Evolutionary conservation across 2,797 vertebrate genomes (phyloP).

Genomic region (Aplochiton taeniatus): DNA sequence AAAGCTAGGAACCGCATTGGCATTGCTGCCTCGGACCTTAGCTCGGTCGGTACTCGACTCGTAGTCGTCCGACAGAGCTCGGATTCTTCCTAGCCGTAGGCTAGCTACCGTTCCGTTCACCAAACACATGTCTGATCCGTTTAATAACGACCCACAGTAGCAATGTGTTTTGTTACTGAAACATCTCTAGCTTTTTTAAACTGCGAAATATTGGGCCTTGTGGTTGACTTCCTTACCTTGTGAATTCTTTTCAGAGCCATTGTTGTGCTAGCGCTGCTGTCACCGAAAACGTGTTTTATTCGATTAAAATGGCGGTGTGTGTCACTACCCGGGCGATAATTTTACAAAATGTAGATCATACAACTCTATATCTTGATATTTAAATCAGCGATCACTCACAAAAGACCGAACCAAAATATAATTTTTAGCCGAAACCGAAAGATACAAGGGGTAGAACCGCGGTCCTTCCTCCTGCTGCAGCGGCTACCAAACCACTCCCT

Average conservation of each 20-base stretch:
- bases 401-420: conserved; percentile 48
- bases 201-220: conserved; percentile 64
- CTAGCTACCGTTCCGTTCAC: conserved; percentile 30
- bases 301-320: conserved; percentile 78
- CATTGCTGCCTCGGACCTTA: conserved; percentile 59
- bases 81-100: too few relatives aligned
- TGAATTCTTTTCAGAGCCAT: conserved; percentile 98
- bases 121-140: not conserved
- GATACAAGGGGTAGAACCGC: conserved; percentile 74
- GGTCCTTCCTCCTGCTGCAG: conserved; percentile 83
- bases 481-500: conserved; percentile 78
- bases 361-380: conserved; percentile 49
- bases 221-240: conserved; percentile 85
- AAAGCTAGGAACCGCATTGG: conserved; percentile 53
- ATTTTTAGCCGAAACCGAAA: conserved; percentile 77
- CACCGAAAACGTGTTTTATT: conserved; percentile 76
- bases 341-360: conserved; percentile 55
- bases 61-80: too few relatives aligned
- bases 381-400: conserved; percentile 41
- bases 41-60: conserved; percentile 46
- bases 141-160: not conserved
- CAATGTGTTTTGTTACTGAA: too few relatives aligned
- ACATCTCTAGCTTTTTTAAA: conserved; percentile 30
- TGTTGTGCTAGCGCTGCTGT: conserved; percentile 85
- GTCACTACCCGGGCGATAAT: conserved; percentile 58